These are phyloP conservation scores for Lepidonotus clava DNA, from an alignment of 2,888 invertebrate genomes.

Conservation along the genomic window DNA sequence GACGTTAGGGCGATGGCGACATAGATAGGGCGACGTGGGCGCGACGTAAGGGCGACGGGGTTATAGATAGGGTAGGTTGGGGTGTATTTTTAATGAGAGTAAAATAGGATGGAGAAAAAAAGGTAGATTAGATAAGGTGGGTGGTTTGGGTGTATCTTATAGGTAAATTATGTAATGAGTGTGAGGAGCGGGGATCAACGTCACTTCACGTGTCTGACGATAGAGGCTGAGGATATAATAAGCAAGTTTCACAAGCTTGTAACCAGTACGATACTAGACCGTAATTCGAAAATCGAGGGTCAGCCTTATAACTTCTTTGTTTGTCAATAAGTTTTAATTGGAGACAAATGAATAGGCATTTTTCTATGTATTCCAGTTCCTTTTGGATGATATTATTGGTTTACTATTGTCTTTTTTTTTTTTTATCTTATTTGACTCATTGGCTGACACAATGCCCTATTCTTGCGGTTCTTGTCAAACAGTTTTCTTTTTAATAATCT, in stretches of 20 bases:
- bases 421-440: too few species aligned
- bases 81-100: not conserved
- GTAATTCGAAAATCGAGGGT: not conserved
- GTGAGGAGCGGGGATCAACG: not conserved
- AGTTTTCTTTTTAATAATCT: too few species aligned
- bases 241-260: not conserved
- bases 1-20: not conserved
- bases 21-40: not conserved
- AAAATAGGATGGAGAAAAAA: not conserved
- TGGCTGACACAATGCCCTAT: too few species aligned
- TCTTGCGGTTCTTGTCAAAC: too few species aligned
- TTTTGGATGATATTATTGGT: too few species aligned
- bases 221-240: not conserved
- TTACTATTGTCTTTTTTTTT: too few species aligned
- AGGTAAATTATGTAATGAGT: not conserved
- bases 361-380: too few species aligned
- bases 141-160: not conserved
- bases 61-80: not conserved
- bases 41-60: not conserved
- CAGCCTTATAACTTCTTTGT: not conserved
- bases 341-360: not conserved
- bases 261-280: not conserved
- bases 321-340: not conserved
- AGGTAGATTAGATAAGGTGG: constrained; percentile 7
- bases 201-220: not conserved